A percentile compares a stretch with the other conserved stretches of the same genome.
Conservation (phyloP, 1,140 invertebrate genomes). For the Drosophila kanapiae region DNA sequence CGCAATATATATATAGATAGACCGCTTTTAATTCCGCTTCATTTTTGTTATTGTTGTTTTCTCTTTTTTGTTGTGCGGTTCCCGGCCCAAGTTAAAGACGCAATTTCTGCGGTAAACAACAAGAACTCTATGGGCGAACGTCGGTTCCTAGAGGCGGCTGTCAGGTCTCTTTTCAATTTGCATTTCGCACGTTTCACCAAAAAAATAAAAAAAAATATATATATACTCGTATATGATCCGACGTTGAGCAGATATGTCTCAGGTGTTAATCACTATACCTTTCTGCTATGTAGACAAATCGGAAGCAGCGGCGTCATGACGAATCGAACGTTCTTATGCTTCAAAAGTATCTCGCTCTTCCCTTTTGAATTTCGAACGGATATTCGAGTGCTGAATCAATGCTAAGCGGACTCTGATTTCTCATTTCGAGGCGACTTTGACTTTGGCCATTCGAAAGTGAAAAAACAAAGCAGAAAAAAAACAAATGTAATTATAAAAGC, state of each 20-base stretch:
- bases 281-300: constrained; percentile 34
- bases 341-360: not conserved
- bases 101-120: constrained; percentile 66
- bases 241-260: constrained; percentile 5
- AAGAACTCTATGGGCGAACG: constrained; percentile 12
- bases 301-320: constrained; percentile 46
- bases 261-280: constrained; percentile 37
- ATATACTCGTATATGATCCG: not conserved
- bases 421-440: constrained; percentile 28
- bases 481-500: constrained; percentile 40
- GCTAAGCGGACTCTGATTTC: constrained; percentile 23
- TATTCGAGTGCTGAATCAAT: constrained; percentile 49
- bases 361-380: constrained; percentile 18
- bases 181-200: constrained; percentile 15
- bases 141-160: constrained; percentile 17
- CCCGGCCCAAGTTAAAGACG: constrained; percentile 64
- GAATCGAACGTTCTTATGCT: constrained; percentile 24
- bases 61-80: not conserved
- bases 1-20: constrained; percentile 35
- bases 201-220: constrained; percentile 1
- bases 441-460: constrained; percentile 54
- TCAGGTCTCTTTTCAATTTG: constrained; percentile 20
- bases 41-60: not conserved
- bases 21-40: constrained; percentile 29
- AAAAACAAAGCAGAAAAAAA: constrained; percentile 8